Evolutionary conservation across 1,140 invertebrate genomes (phyloP).

Genomic region (Trichonephila clavipes): DNA sequence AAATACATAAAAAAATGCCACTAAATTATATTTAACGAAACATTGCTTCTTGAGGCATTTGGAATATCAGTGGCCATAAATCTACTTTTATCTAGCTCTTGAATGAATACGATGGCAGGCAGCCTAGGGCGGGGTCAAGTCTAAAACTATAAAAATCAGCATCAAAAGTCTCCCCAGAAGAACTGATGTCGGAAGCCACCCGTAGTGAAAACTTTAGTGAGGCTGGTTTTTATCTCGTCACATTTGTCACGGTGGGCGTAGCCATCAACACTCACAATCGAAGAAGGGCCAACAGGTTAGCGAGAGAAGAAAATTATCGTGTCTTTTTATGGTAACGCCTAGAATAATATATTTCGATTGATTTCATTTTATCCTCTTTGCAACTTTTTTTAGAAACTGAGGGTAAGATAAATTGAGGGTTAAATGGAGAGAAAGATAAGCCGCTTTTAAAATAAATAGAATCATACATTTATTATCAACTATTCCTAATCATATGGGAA

Average conservation of each 20-base stretch:
- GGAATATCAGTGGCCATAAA: neutral
- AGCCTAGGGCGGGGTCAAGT: neutral
- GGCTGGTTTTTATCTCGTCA: conserved; percentile 57
- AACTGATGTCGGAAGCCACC: conserved; percentile 35
- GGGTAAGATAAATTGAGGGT: neutral
- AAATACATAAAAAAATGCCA: too few species aligned
- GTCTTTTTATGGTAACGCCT: conserved; percentile 35
- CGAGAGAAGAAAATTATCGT: conserved; percentile 6
- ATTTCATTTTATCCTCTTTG: neutral
- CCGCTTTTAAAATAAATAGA: too few species aligned
- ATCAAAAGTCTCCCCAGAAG: neutral
- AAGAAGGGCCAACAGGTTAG: conserved; percentile 41
- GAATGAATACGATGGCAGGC: neutral
- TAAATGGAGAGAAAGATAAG: neutral
- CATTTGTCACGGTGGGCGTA: conserved; percentile 57
- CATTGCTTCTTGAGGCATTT: neutral
- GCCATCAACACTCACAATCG: neutral
- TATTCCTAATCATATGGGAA: too few species aligned
- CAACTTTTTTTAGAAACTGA: neutral
- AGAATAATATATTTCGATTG: conserved; percentile 23
- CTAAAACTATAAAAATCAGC: conserved; percentile 66
- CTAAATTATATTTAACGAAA: neutral
- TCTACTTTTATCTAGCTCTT: neutral
- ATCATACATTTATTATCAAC: too few species aligned
- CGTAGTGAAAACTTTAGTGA: conserved; percentile 9